Percentiles rank a stretch among this genome's conserved stretches.
Evolutionary conservation across 2,113 vertebrate species (phyloP).

Genomic region (Ceyx margarethae): DNA sequence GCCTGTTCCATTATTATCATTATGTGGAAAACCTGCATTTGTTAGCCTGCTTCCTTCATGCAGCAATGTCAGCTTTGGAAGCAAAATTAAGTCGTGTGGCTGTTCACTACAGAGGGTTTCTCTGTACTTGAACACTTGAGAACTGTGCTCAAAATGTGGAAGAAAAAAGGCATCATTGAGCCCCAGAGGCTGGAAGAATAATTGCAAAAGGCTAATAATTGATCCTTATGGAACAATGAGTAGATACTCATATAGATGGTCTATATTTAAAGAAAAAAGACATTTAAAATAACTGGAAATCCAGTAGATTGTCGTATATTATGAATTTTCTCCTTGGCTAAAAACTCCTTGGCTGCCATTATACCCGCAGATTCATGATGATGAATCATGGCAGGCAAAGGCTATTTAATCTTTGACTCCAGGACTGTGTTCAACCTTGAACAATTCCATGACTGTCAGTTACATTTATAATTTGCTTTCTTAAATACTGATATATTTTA

Average conservation of each 20-base stretch:
- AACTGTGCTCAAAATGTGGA: neutral
- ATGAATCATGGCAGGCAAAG: conserved; percentile 20
- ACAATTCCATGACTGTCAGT: neutral
- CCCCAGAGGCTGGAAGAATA: neutral
- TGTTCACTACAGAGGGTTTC: neutral
- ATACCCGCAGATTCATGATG: neutral
- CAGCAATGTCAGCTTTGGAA: neutral
- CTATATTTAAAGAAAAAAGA: conserved; percentile 23
- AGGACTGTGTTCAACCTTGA: conserved; percentile 21
- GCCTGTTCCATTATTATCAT: neutral
- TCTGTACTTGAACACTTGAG: neutral
- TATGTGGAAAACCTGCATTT: neutral
- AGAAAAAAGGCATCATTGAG: neutral
- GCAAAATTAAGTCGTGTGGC: accelerated
- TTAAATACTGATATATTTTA: conserved; percentile 7
- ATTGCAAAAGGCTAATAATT: conserved; percentile 15
- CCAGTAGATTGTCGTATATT: neutral
- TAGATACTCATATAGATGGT: neutral
- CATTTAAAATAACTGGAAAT: neutral
- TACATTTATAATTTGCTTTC: neutral
- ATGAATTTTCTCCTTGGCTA: conserved; percentile 25
- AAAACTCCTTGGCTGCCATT: neutral
- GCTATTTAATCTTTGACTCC: conserved; percentile 3
- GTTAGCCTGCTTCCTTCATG: neutral
- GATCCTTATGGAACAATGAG: neutral